phyloP scores from a whole-genome alignment of 2,888 invertebrate genomes.

The Ophonus ardosiacus region DNA sequence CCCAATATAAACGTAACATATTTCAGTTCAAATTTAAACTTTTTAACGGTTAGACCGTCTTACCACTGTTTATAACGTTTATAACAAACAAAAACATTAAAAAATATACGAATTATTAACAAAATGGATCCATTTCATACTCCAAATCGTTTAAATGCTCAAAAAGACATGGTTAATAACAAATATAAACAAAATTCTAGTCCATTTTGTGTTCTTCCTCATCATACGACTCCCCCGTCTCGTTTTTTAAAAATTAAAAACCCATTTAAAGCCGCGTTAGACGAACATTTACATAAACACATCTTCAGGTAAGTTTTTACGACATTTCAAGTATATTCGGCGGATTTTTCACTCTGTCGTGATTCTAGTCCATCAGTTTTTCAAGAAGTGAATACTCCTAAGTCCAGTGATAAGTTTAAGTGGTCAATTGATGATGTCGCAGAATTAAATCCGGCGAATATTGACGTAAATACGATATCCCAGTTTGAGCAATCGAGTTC shows the following conservation, averaged over 20 bases:
- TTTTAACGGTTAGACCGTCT: not conserved
- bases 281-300: constrained; percentile 82
- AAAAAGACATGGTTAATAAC: not conserved
- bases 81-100: no score
- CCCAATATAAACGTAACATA: not conserved
- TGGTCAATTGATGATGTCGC: constrained; percentile 87
- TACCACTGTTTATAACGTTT: no score
- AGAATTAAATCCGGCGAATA: constrained; percentile 82
- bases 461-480: constrained; percentile 81
- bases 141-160: constrained; percentile 19
- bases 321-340: not conserved
- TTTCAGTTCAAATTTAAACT: not conserved
- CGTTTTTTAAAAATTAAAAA: constrained; percentile 80
- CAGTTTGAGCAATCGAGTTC: constrained; percentile 78
- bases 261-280: constrained; percentile 83
- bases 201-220: constrained; percentile 74
- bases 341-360: constrained; percentile 69
- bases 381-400: constrained; percentile 72
- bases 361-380: constrained; percentile 75
- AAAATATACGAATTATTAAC: no score
- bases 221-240: constrained; percentile 79
- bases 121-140: constrained; percentile 32
- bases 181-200: constrained; percentile 65
- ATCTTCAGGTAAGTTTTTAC: constrained; percentile 80
- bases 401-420: constrained; percentile 77